Evolutionary conservation across 1,140 invertebrate species (phyloP), one percentile per base, ranked within the genome.

Genomic region (Riptortus pedestris): DNA sequence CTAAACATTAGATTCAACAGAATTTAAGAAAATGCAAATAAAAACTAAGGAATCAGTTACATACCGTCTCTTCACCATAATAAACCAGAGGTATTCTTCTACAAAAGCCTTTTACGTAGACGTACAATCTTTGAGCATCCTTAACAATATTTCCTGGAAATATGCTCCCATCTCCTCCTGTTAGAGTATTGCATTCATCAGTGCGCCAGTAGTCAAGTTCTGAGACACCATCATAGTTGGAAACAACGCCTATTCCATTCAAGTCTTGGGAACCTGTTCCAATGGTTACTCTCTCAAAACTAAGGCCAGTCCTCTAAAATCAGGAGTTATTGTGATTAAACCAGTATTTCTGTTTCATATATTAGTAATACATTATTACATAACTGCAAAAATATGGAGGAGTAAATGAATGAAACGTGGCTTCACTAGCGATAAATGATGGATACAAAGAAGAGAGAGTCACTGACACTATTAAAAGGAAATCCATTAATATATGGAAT

Each of bases 91-190:
- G 61, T 18, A 62, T 62, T 29, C 24, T 47, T 14, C 61, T 47
- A 29, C 61, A 62, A 18, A 62, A 51, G 20, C 26, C 9, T 29
- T 24, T 24, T 2, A 51, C 45, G 45, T 51, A 62, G 16, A 62
- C 28, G 26, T 62, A 28, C 0, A 62, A 7, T 18, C 26, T 62
- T 27, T 14, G 29, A 12, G 48, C 20, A 22, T 51, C 51, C 12
- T 28, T 47, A n/a, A 63, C 18, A 5, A 28, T 28, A 4, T 12
- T 5, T n/a, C 33, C 33, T 52, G 64, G 59, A 45, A 48, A 65
- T 51, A 65, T 20, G n/a, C 26, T 51, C 3, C 64, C 64, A 28
- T 65, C 64, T 33, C 43, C 51, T 4, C 58, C 64, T n/a, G 33
- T 27, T 28, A 65, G 20, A 0, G 9, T 2, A 33, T 61, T 61